phyloP scores from a whole-genome alignment of 2,113 vertebrate species.

The Chionodraco myersi region DNA sequence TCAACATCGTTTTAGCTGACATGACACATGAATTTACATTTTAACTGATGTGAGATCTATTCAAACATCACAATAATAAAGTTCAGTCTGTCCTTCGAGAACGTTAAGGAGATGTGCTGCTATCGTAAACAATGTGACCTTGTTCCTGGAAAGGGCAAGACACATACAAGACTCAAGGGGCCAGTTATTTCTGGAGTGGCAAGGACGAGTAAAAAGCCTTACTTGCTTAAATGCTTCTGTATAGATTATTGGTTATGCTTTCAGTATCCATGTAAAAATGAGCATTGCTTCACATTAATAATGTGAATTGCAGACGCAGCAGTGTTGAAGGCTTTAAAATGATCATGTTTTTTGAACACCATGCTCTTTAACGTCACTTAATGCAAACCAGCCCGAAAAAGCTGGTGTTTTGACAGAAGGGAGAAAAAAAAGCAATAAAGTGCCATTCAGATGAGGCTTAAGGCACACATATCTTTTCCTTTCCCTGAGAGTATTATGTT shows the following conservation, averaged over 20 bases:
- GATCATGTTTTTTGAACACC: neutral
- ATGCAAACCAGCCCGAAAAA: neutral
- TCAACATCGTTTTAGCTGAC: neutral
- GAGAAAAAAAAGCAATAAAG: conserved; percentile 9
- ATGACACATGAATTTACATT: neutral
- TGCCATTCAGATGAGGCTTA: conserved; percentile 41
- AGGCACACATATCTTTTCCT: conserved; percentile 41
- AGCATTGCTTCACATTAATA: conserved; percentile 30
- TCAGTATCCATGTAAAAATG: conserved; percentile 32
- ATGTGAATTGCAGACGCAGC: conserved; percentile 39
- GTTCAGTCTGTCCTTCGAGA: conserved; percentile 45
- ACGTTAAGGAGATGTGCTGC: conserved; percentile 26
- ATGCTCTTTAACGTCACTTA: conserved; percentile 24
- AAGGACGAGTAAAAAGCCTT: conserved; percentile 28
- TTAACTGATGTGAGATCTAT: conserved; percentile 1
- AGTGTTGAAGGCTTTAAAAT: conserved; percentile 16
- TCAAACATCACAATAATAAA: conserved; percentile 30
- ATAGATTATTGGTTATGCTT: conserved; percentile 43
- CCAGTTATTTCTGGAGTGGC: conserved; percentile 49
- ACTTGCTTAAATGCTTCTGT: conserved; percentile 13
- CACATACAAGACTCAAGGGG: conserved; percentile 44
- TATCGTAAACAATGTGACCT: conserved; percentile 67
- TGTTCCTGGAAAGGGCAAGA: conserved; percentile 60
- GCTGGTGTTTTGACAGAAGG: conserved; percentile 42
- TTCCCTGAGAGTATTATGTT: conserved; percentile 57